Percentiles rank a stretch among this genome's conserved stretches.
These are phyloP conservation scores for Drosophila flavopinicola DNA, from an alignment of 2,888 invertebrate genomes.

Conservation along the genomic window DNA sequence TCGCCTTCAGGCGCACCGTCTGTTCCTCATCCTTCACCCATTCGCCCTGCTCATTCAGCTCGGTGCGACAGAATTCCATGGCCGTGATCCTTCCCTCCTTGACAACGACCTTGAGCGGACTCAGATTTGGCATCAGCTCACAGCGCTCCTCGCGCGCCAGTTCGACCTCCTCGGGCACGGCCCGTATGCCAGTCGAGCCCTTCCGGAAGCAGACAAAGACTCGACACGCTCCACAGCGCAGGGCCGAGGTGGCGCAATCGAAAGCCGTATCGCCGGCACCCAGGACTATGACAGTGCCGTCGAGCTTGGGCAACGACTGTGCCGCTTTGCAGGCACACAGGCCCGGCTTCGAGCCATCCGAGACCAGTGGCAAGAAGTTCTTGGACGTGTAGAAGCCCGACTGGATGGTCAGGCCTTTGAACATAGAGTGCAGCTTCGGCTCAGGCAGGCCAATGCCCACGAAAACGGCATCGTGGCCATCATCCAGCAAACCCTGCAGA, in stretches of 20 bases:
- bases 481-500: constrained; percentile 87
- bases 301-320: constrained; percentile 88
- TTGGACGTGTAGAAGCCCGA: constrained; percentile 98
- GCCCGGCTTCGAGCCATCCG: constrained; percentile 94
- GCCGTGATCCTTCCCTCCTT: constrained; percentile 89
- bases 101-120: constrained; percentile 92
- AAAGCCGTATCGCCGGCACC: constrained; percentile 99
- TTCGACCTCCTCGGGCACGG: constrained; percentile 99
- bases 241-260: constrained; percentile 98
- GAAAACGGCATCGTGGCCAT: constrained; percentile 92
- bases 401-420: constrained; percentile 89
- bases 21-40: constrained; percentile 97
- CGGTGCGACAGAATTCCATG: constrained; percentile 93
- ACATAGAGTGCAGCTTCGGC: constrained; percentile 92
- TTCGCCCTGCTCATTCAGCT: constrained; percentile 92
- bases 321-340: constrained; percentile 91
- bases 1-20: constrained; percentile 92
- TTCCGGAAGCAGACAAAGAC: constrained; percentile 97
- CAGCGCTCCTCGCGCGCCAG: constrained; percentile 98
- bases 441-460: constrained; percentile 95
- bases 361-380: constrained; percentile 94
- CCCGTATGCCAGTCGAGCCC: constrained; percentile 96
- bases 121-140: constrained; percentile 97
- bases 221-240: constrained; percentile 96
- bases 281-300: constrained; percentile 94